Conservation (phyloP, 2,797 vertebrate species). For the Eutrigla gurnardus region DNA sequence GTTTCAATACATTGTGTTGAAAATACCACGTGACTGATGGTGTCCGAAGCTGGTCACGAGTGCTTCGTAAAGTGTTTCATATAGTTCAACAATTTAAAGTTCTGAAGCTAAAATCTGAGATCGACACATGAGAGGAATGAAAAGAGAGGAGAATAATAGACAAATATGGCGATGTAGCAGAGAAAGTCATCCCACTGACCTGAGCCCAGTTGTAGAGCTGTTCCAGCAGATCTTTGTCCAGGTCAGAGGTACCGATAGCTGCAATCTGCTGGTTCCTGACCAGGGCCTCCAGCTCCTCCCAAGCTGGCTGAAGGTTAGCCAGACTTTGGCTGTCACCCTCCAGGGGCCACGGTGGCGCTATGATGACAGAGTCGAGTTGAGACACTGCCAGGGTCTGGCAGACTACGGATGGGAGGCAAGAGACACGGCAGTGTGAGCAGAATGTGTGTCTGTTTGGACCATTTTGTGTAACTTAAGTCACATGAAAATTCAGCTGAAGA, state of each 20-base stretch:
- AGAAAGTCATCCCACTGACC: conserved; percentile 76
- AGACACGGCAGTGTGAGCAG: neutral
- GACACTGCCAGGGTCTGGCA: conserved; percentile 91
- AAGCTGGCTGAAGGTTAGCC: conserved; percentile 92
- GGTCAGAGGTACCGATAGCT: conserved; percentile 96
- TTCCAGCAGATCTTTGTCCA: conserved; percentile 95
- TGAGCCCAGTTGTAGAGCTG: conserved; percentile 97
- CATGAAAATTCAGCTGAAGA: neutral
- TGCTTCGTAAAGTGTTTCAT: neutral
- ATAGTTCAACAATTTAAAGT: too few species aligned
- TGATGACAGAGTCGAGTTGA: conserved; percentile 96
- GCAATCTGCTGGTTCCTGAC: conserved; percentile 91
- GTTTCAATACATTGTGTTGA: too few species aligned
- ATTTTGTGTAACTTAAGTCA: neutral
- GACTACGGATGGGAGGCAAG: conserved; percentile 73
- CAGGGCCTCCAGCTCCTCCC: conserved; percentile 93
- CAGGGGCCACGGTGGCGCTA: conserved; percentile 88
- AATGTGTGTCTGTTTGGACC: too few species aligned
- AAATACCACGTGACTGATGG: too few species aligned
- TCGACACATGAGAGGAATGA: neutral
- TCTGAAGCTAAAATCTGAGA: too few species aligned
- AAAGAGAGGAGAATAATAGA: neutral
- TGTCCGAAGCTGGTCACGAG: too few species aligned
- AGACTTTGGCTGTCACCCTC: conserved; percentile 88
- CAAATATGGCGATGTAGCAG: too few species aligned